Percentiles rank a stretch among this genome's conserved stretches.
These are phyloP conservation scores for Peromyscus attwateri DNA, from an alignment of 2,797 vertebrate genomes.

Conservation along the genomic window DNA sequence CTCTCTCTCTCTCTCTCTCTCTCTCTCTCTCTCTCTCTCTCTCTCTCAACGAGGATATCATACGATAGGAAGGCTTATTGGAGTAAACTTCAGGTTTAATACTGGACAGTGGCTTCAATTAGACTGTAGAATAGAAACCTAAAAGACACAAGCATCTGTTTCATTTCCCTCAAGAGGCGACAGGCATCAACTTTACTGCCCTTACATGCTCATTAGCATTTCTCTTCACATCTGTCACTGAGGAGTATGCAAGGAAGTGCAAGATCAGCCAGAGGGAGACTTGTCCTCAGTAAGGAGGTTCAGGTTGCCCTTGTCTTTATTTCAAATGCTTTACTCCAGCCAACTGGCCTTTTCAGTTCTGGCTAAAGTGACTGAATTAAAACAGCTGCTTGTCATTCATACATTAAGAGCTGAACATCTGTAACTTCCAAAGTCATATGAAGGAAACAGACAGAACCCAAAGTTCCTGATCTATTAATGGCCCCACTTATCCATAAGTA, in stretches of 20 bases:
- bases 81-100: background rate
- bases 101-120: background rate
- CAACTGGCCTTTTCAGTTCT: constrained; percentile 22
- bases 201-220: constrained; percentile 43
- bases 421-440: constrained; percentile 74
- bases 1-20: too few relatives aligned
- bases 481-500: constrained; percentile 69
- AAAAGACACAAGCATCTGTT: constrained; percentile 53
- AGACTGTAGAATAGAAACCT: background rate
- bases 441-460: constrained; percentile 69
- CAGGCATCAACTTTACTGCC: constrained; percentile 48
- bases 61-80: background rate
- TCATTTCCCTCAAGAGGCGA: constrained; percentile 54
- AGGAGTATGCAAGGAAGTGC: background rate
- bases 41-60: background rate
- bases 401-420: constrained; percentile 51
- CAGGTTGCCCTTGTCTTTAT: constrained; percentile 21
- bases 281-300: background rate
- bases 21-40: background rate
- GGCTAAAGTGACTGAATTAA: constrained; percentile 22
- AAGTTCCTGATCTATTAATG: constrained; percentile 58
- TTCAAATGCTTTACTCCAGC: constrained; percentile 23
- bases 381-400: constrained; percentile 69
- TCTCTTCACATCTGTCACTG: constrained; percentile 69
- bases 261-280: background rate